Conservation (phyloP, 2,113 vertebrate genomes). For the Petrocephalus microphthalmus region DNA sequence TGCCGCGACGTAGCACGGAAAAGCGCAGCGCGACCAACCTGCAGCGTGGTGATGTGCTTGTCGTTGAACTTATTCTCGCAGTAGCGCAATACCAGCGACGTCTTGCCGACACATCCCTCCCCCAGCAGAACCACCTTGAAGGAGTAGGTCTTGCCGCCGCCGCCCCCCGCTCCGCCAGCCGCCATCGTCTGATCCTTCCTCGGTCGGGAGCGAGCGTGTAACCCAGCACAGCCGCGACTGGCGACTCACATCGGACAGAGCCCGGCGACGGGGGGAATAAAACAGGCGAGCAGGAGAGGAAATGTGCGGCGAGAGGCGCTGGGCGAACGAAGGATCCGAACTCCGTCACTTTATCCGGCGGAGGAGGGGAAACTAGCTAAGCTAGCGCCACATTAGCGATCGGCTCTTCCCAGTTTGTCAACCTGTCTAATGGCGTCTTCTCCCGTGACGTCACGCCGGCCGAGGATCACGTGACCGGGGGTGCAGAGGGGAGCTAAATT, state of each 20-base stretch:
- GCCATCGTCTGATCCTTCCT: constrained; percentile 54
- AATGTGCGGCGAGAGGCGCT: not conserved
- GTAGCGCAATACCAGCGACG: constrained; percentile 90
- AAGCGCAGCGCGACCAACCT: constrained; percentile 64
- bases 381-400: not conserved
- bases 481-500: not conserved
- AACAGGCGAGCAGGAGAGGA: not conserved
- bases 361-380: not conserved
- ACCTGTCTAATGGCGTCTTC: constrained; percentile 22
- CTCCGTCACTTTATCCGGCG: not conserved
- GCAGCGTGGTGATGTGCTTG: constrained; percentile 97
- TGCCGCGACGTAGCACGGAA: not conserved
- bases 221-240: not conserved
- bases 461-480: not conserved
- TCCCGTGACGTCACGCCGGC: constrained; percentile 8
- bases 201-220: not conserved
- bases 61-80: constrained; percentile 99
- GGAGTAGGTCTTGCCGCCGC: constrained; percentile 72
- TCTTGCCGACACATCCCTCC: constrained; percentile 96
- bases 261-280: not conserved
- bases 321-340: not conserved
- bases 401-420: not conserved
- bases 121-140: constrained; percentile 96
- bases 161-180: constrained; percentile 58
- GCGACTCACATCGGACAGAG: constrained; percentile 7